Percentiles rank a stretch among this genome's conserved stretches.
Conservation (phyloP, 30 jellyfish, hydroid and myxozoan genomes). For the Aurelia coerulea region DNA sequence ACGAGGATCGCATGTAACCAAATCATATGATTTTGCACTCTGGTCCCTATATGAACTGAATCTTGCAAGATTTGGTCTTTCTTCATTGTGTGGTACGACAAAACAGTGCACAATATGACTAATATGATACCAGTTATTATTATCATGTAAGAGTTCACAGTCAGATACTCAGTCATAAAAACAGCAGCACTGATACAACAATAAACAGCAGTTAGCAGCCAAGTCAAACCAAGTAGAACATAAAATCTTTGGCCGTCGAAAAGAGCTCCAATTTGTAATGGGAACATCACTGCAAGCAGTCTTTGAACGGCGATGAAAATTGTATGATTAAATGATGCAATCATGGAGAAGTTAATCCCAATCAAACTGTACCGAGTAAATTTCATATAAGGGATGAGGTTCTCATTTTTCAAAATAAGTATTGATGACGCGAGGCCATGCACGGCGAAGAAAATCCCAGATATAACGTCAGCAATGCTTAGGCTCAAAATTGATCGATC, state of each 20-base stretch:
- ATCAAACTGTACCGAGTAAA: background rate
- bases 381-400: background rate
- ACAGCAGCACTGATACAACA: conserved; percentile 10
- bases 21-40: conserved; percentile 15
- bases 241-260: conserved; percentile 11
- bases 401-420: background rate
- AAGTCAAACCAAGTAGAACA: background rate
- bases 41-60: background rate
- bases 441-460: background rate
- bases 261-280: conserved; percentile 8
- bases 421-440: conserved; percentile 1
- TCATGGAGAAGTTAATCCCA: conserved; percentile 32
- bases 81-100: background rate
- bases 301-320: conserved; percentile 50
- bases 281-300: conserved; percentile 35
- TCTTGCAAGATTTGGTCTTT: background rate
- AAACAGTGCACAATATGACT: background rate
- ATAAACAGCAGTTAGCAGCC: conserved; percentile 20
- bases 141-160: conserved; percentile 14
- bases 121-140: conserved; percentile 8
- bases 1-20: conserved; percentile 32
- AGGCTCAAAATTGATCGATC: conserved; percentile 32
- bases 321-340: conserved; percentile 33
- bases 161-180: conserved; percentile 1
- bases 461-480: conserved; percentile 15